phyloP scores from a whole-genome alignment of 2,888 invertebrate genomes.

The Cyaniris semiargus region DNA sequence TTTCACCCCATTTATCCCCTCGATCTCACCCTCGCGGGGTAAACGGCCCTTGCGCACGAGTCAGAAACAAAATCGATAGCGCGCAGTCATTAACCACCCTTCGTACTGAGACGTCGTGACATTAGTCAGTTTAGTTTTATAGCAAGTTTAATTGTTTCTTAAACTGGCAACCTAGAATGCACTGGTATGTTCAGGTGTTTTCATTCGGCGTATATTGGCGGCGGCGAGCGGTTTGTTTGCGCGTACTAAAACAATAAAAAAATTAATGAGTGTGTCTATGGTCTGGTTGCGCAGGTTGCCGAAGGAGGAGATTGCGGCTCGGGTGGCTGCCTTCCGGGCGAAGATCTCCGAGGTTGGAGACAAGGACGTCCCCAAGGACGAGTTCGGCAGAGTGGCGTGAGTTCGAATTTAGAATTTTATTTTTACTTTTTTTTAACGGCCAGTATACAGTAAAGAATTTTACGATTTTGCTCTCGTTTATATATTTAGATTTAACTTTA shows the following conservation, averaged over 20 bases:
- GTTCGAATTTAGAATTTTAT: slow-evolving; percentile 39
- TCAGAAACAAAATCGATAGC: slow-evolving; percentile 67
- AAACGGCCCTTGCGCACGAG: slow-evolving; percentile 68
- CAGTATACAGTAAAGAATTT: neutral
- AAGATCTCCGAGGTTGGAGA: slow-evolving; percentile 87
- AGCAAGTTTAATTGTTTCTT: slow-evolving; percentile 71
- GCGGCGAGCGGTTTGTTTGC: slow-evolving; percentile 19
- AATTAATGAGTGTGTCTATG: slow-evolving; percentile 69
- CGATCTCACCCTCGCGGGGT: slow-evolving; percentile 35
- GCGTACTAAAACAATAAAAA: slow-evolving; percentile 29
- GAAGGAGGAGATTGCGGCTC: slow-evolving; percentile 90
- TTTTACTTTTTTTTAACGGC: slow-evolving; percentile 28
- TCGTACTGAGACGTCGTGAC: slow-evolving; percentile 40
- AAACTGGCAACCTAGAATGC: slow-evolving; percentile 69
- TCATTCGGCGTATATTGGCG: slow-evolving; percentile 30
- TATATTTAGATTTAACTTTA: neutral
- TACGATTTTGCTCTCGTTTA: neutral
- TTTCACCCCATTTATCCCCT: slow-evolving; percentile 19
- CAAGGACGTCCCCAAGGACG: slow-evolving; percentile 85
- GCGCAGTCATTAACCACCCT: slow-evolving; percentile 49
- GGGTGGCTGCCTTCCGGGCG: slow-evolving; percentile 92
- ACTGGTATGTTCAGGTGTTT: slow-evolving; percentile 67
- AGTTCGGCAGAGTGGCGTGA: slow-evolving; percentile 90
- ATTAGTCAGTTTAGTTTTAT: slow-evolving; percentile 59
- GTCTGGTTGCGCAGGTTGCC: slow-evolving; percentile 86